These are phyloP conservation scores for Aleiodes leptofemur DNA, from an alignment of 2,888 invertebrate species.

Conservation along the genomic window DNA sequence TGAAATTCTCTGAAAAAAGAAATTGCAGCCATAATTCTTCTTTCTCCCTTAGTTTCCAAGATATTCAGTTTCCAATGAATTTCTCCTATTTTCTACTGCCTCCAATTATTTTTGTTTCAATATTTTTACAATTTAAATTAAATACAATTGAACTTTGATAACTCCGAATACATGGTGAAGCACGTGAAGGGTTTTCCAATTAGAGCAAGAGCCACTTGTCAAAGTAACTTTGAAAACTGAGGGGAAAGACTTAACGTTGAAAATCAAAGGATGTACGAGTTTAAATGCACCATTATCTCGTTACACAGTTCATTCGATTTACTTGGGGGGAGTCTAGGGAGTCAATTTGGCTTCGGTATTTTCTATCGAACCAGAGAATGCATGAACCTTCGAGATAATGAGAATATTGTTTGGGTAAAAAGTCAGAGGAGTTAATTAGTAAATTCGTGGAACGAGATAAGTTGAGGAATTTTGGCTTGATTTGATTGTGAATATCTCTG, in stretches of 20 bases:
- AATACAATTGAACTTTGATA: slow-evolving; percentile 40
- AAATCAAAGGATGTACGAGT: slow-evolving; percentile 23
- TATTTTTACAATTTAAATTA: slow-evolving; percentile 22
- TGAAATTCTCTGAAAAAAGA: no score
- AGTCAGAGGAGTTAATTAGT: slow-evolving; percentile 63
- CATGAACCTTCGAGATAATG: slow-evolving; percentile 27
- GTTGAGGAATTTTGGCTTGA: no score
- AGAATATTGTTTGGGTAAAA: slow-evolving; percentile 40
- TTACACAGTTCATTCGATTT: slow-evolving; percentile 67
- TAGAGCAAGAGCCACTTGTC: slow-evolving; percentile 41
- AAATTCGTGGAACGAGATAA: no score
- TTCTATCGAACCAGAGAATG: neutral
- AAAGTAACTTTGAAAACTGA: slow-evolving; percentile 43
- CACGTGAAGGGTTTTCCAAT: slow-evolving; percentile 26
- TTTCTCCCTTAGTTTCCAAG: no score
- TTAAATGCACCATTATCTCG: slow-evolving; percentile 60
- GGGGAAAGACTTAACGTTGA: slow-evolving; percentile 37
- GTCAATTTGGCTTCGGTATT: slow-evolving; percentile 2
- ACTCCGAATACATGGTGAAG: slow-evolving; percentile 32
- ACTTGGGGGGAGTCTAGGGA: slow-evolving; percentile 49
- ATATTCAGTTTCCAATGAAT: no score
- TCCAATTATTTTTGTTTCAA: neutral
- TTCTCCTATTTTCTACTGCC: no score
- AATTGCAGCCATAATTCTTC: no score
- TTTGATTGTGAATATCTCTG: no score